These are phyloP conservation scores for Ptyas mucosa DNA, from an alignment of 2,113 vertebrate genomes.

Conservation along the genomic window DNA sequence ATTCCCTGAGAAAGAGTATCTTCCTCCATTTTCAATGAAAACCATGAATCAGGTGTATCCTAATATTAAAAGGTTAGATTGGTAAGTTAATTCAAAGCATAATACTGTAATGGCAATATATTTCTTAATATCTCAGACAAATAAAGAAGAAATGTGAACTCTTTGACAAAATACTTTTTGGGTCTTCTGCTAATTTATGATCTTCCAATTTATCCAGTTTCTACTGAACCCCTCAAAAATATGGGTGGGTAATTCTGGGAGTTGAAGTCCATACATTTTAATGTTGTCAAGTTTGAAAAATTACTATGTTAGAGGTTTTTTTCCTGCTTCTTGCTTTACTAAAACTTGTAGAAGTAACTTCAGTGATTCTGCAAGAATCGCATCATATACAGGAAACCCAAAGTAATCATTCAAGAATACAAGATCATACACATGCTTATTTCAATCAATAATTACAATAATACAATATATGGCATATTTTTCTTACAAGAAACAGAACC, in stretches of 20 bases:
- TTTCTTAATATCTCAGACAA: not conserved
- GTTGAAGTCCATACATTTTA: not conserved
- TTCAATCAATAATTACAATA: not conserved
- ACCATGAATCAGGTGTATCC: not conserved
- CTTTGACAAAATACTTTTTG: not conserved
- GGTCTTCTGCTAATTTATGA: not conserved
- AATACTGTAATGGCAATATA: not conserved
- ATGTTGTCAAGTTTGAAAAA: not conserved
- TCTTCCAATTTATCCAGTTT: not conserved
- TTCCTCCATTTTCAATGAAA: not conserved
- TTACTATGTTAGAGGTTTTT: not conserved
- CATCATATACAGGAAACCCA: not conserved
- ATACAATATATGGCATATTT: not conserved
- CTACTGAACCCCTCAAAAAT: not conserved
- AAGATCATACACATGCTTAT: not conserved
- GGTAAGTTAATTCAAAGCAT: not conserved
- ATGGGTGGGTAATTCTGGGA: not conserved
- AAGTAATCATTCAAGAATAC: not conserved
- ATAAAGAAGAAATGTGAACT: not conserved
- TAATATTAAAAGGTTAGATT: not conserved
- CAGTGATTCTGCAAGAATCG: not conserved
- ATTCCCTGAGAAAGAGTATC: not conserved
- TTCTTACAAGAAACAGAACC: not conserved
- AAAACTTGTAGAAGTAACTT: not conserved
- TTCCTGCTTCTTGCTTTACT: not conserved